phyloP scores from a whole-genome alignment of 2,888 invertebrate genomes.

The Sturmia bella region DNA sequence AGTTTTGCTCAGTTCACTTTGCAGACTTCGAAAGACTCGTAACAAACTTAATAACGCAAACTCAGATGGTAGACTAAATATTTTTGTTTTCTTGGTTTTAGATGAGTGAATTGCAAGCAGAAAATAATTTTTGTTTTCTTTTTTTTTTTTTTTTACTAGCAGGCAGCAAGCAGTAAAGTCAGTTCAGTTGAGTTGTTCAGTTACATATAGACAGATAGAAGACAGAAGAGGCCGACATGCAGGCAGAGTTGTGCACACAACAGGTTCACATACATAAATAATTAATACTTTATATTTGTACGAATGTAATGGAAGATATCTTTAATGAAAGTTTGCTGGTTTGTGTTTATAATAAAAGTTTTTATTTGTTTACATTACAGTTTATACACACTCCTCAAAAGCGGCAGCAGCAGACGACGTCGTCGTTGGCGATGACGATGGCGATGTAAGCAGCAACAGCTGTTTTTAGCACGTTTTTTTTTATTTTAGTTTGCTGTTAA shows the following conservation, averaged over 20 bases:
- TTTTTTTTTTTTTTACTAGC: not conserved
- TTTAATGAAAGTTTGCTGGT: conserved; percentile 34
- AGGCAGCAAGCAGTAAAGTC: conserved; percentile 31
- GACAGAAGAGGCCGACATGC: conserved; percentile 25
- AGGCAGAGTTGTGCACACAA: conserved; percentile 19
- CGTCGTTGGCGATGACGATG: conserved; percentile 12
- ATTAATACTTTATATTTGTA: not conserved
- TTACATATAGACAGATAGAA: conserved; percentile 24
- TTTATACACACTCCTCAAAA: conserved; percentile 31
- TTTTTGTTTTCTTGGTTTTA: conserved; percentile 46
- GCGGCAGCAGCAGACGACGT: conserved; percentile 3
- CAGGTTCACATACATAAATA: conserved; percentile 5
- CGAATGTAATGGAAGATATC: conserved; percentile 33
- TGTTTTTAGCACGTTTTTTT: conserved; percentile 67
- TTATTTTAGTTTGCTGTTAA: conserved; percentile 40
- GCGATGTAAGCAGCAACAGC: conserved; percentile 61
- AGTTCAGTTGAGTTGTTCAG: conserved; percentile 52
- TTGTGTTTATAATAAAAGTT: not conserved
- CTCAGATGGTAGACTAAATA: conserved; percentile 58
- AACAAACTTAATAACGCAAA: conserved; percentile 54
- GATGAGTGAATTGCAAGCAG: conserved; percentile 56
- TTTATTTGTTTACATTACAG: conserved; percentile 22
- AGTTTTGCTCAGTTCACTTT: conserved; percentile 56
- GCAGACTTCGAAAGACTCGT: conserved; percentile 56
- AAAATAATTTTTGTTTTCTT: conserved; percentile 36